Evolutionary conservation across 2,797 vertebrate genomes (phyloP), one percentile per base, ranked within the genome.

Genomic region (Neosilurus hyrtlii): DNA sequence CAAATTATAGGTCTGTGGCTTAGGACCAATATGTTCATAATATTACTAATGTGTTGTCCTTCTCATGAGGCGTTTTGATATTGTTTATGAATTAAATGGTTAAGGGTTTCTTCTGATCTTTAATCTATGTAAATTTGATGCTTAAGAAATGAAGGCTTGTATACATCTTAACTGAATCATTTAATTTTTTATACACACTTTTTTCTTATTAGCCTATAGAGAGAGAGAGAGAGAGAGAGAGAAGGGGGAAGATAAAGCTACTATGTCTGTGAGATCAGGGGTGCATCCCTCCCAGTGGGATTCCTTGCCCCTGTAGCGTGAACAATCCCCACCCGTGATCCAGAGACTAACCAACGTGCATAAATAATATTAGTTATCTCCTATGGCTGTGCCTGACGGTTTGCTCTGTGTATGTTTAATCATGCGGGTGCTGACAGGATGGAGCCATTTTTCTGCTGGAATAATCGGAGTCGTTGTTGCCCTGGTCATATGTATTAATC

Each of bases 401-500:
- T 91, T 89, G 83, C 90, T 85, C 51, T 81, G 85, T 80, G 81
- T 83, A 78, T 90, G 91, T 94, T 94, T 95, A 94, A 95, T 95
- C 94, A 94, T 86, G 87, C 84, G 37, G 88, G 89, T 87, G 81
- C 89, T 88, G 90, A 92, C 86, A 89, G 91, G 91, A 94, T 92
- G 86, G 91, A 92, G 86, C 87, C 85, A 87, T 90, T 94, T 95
- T 93, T 93, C 93, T 91, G 90, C 90, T 57, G 88, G 92, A 93
- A 94, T 95, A 95, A 94, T 94, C 93, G 93, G 89, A 92, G 89
- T 89, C 86, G 89, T 89, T 91, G 91, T 91, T 92, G 92, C 93
- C 92, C 92, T 91, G 92, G 94, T 94, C 94, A 92, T 92, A 92
- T 89, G 94, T 93, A 93, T 94, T 95, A 95, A 95, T 95, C 94